Evolutionary conservation across 2,113 vertebrate genomes (phyloP).

Genomic region (Xenotilapia flavipinnis): DNA sequence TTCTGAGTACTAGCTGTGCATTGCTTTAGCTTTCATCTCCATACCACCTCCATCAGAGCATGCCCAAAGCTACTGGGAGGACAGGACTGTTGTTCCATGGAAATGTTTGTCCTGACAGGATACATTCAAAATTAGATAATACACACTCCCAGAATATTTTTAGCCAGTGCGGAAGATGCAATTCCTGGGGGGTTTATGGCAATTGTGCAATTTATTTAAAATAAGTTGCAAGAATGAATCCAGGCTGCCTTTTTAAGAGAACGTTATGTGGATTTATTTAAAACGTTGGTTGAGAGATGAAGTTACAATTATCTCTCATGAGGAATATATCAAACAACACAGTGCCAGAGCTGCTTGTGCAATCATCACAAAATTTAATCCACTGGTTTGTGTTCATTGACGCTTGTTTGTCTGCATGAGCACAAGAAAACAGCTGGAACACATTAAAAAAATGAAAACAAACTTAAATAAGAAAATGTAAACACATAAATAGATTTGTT

Average conservation of each 20-base stretch:
- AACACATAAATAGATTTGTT: not conserved
- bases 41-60: not conserved
- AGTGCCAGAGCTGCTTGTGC: not conserved
- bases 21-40: slow-evolving; percentile 14
- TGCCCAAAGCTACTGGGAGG: not conserved
- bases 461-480: not conserved
- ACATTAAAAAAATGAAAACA: not conserved
- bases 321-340: not conserved
- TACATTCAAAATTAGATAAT: not conserved
- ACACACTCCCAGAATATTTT: not conserved
- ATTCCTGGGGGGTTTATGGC: not conserved
- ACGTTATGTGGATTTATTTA: not conserved
- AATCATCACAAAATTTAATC: not conserved
- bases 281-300: not conserved
- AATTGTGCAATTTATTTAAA: not conserved
- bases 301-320: not conserved
- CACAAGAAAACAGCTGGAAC: not conserved
- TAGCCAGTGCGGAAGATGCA: not conserved
- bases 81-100: not conserved
- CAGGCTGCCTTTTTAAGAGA: not conserved
- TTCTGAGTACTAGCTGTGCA: not conserved
- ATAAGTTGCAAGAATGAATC: not conserved
- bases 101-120: not conserved
- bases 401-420: not conserved
- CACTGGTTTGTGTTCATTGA: not conserved